Evolutionary conservation across 2,888 invertebrate genomes (phyloP), one percentile per base, ranked within the genome.

Genomic region (Galerucella pusilla): DNA sequence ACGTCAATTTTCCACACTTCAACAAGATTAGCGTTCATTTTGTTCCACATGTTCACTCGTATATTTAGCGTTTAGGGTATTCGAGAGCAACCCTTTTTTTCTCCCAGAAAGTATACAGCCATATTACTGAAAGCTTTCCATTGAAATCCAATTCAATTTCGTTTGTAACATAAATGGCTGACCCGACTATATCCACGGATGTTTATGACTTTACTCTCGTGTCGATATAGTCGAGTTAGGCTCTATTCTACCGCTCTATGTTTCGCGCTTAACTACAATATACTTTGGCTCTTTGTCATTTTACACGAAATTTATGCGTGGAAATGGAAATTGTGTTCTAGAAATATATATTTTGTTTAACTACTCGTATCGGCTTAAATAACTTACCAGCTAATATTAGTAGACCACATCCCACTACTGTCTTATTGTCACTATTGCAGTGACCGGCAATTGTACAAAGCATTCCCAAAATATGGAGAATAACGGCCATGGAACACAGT

Each of bases 361-460:
- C 20, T 20, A 20, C 20, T 20, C 20, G 20, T 54, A 54, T 54
- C 2, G 7, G 6, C n/a, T 54, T 54, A 6, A 54, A 14, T 10
- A 10, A 88, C 90, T 90, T 84, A 91, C 91, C 91, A 79, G 90
- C 90, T 52, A 91, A 87, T 65, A 91, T 90, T 85, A 90, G 91
- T 75, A 91, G 87, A 79, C 91, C 91, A 82, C 91, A 90, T 64
- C 91, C 91, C 66, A 91, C 87, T 67, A 91, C 88, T 66, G 90
- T 91, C 83, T 91, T 90, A 86, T 90, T 90, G 88, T 91, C 91
- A 80, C 89, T 89, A 84, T 90, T 90, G 86, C 90, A 91, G 81
- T 91, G 91, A 69, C 91, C 91, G 82, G 90, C 87, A 78, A 91
- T 85, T 45, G 91, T 90, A 74, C 90, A 90, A 81, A 91, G 87